phyloP scores from a whole-genome alignment of 2,888 invertebrate species.

The Dioctria linearis region DNA sequence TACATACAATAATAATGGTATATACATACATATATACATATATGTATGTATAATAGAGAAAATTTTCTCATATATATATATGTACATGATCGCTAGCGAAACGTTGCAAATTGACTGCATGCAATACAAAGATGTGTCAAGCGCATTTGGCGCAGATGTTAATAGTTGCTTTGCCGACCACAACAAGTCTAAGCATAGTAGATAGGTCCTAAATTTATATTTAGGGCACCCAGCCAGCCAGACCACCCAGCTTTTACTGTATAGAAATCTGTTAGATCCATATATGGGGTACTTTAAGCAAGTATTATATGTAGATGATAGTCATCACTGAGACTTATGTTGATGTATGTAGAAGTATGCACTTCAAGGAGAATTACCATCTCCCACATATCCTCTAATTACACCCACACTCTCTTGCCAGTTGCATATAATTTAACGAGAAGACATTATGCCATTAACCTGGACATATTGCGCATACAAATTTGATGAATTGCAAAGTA shows the following conservation, averaged over 20 bases:
- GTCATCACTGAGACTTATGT: neutral
- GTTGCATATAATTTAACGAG: conserved; percentile 53
- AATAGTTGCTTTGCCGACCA: conserved; percentile 42
- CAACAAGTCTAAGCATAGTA: conserved; percentile 36
- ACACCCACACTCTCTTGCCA: neutral
- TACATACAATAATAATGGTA: neutral
- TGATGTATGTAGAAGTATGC: neutral
- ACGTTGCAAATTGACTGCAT: conserved; percentile 8
- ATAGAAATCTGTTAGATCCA: neutral
- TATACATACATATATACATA: too few species aligned
- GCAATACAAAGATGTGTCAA: conserved; percentile 47
- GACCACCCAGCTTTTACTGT: neutral
- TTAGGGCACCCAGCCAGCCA: conserved; percentile 20
- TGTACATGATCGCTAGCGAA: neutral
- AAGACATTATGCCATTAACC: conserved; percentile 53
- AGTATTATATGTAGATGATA: neutral
- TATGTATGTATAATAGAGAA: neutral
- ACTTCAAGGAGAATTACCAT: neutral
- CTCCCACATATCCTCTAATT: conserved; percentile 3
- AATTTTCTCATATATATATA: conserved; percentile 26
- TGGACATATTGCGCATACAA: conserved; percentile 54
- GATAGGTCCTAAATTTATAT: conserved; percentile 23
- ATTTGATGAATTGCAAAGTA: conserved; percentile 54
- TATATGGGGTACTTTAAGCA: neutral
- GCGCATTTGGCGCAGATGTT: conserved; percentile 49